Base-by-base conservation (phyloP, 2,113 vertebrate species). In the Orientallactaga bullata region DNA sequence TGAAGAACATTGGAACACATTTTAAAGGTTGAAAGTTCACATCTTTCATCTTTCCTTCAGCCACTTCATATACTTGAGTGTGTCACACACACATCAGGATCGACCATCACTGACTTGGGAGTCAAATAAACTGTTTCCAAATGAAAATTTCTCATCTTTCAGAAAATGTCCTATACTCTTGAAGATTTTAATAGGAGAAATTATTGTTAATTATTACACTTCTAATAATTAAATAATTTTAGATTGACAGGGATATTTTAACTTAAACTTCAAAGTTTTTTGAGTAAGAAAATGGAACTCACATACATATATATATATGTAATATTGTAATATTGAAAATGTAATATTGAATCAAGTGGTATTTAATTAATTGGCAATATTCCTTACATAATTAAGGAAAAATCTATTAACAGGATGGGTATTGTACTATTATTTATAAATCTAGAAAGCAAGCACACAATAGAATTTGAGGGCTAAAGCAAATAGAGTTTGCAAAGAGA, bases 351-450 rank as follows among this genome's bases (percentile, higher is more conserved):
- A 55, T 74, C 51, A 58, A 63, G 58, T 58, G 15, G 63, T 79
- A 23, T 35, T 10, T 7, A 79, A 35, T 24, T 24, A 69, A 84
- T 78, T 82, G 35, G 39, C 35, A 85, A 15, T 47, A 55, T 76
- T 84, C 24, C 12, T 68, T 90, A 51, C 82, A 68, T 88, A 85
- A 90, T 73, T 83, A 76, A 51, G 81, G 83, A 71, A 89, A 26
- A 84, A 26, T 24, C n/a, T 60, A 5, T 83, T 69, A 71, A 6
- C 1, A 51, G 20, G 11, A 0, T 35, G 60, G 72, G 35, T 82
- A 9, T 71, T 55, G n/a, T 26, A 16, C 3, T 18, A 3, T 71
- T 80, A 79, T 51, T 85, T 91, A 15, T 66, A 80, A 95, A 77
- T 65, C 3, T 12, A 42, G 61, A 71, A 93, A 83, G 20, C 32